Evolutionary conservation across 2,113 vertebrate genomes (phyloP).

Genomic region (Proteles cristata): DNA sequence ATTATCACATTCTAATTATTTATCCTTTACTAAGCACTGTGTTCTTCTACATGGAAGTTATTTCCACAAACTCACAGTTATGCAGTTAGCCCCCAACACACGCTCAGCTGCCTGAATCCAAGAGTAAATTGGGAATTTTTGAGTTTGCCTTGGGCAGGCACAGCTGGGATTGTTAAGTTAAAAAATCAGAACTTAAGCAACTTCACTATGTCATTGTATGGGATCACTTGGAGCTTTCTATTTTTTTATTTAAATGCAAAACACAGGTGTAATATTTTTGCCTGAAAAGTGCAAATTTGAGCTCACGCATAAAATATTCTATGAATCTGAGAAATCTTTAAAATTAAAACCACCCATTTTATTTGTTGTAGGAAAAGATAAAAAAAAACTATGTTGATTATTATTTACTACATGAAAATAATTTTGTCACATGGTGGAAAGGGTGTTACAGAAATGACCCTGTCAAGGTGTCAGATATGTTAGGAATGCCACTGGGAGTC

Average conservation of each 20-base stretch:
- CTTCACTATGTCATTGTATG: background rate
- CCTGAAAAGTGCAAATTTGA: background rate
- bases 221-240: background rate
- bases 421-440: background rate
- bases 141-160: background rate
- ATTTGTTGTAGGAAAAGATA: background rate
- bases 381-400: background rate
- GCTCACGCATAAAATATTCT: background rate
- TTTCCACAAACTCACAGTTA: background rate
- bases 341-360: background rate
- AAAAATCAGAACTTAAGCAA: constrained; percentile 15
- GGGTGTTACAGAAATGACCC: background rate
- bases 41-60: constrained; percentile 3
- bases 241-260: constrained; percentile 35
- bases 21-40: constrained; percentile 32
- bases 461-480: background rate
- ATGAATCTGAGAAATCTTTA: background rate
- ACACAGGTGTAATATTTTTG: background rate
- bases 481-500: constrained; percentile 5
- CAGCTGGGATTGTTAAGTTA: background rate
- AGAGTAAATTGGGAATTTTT: background rate
- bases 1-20: constrained; percentile 7
- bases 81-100: background rate
- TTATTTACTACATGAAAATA: background rate
- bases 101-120: background rate